phyloP scores from a whole-genome alignment of 1,140 invertebrate species.

The Drosophila simulans region DNA sequence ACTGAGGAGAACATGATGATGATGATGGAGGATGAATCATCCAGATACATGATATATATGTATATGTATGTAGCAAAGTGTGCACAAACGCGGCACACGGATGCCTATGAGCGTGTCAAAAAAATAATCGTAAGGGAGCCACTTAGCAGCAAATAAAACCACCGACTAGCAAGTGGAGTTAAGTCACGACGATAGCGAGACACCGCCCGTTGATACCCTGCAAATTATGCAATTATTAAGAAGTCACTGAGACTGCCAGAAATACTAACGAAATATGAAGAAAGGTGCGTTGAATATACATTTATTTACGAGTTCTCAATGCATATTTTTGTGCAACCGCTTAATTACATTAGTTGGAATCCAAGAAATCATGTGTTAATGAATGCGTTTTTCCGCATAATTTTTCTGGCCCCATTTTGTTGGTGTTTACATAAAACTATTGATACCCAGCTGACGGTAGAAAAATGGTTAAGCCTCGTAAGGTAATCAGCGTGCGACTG shows the following conservation, averaged over 20 bases:
- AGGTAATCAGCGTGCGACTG: conserved; percentile 54
- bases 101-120: conserved; percentile 28
- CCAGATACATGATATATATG: conserved; percentile 20
- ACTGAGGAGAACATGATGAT: conserved; percentile 13
- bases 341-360: neutral
- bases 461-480: conserved; percentile 22
- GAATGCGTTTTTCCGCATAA: neutral
- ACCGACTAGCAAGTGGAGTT: conserved; percentile 14
- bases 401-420: conserved; percentile 2
- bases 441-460: conserved; percentile 6
- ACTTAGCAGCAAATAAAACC: conserved; percentile 14
- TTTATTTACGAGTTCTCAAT: neutral
- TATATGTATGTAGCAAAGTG: conserved; percentile 3
- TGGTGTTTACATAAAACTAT: too few relatives aligned
- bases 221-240: neutral
- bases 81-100: conserved; percentile 22
- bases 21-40: conserved; percentile 52
- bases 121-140: conserved; percentile 22
- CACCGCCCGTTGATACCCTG: conserved; percentile 4
- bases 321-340: too few relatives aligned
- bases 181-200: neutral
- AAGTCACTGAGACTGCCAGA: neutral
- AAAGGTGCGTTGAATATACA: neutral
- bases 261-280: neutral
- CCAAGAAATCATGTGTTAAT: neutral